phyloP scores from a whole-genome alignment of 2,888 invertebrate genomes.

The Busseola fusca region DNA sequence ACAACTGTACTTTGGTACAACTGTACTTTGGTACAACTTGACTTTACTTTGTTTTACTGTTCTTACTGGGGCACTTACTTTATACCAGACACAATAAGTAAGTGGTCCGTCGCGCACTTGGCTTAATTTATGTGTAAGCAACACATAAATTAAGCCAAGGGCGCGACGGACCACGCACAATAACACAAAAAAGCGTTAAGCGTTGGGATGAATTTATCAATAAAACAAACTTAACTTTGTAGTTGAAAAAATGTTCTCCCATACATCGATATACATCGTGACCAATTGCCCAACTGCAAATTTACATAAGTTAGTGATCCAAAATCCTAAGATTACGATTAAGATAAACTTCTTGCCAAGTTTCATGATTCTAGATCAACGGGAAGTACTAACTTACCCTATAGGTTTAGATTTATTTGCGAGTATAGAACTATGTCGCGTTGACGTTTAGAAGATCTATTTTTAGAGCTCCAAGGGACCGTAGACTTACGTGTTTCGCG shows the following conservation, averaged over 20 bases:
- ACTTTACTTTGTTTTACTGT: conserved; percentile 11
- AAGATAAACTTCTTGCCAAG: too few species aligned
- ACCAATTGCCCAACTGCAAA: background rate
- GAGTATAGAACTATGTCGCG: background rate
- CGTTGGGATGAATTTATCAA: background rate
- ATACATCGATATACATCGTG: background rate
- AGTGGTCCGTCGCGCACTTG: too few species aligned
- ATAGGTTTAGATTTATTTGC: background rate
- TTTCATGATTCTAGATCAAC: background rate
- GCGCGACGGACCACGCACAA: too few species aligned
- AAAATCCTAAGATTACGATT: too few species aligned
- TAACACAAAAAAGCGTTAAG: too few species aligned
- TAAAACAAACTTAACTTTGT: background rate
- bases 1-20: conserved; percentile 2
- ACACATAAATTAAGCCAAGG: too few species aligned
- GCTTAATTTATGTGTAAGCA: too few species aligned
- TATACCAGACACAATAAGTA: background rate
- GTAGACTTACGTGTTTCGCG: background rate
- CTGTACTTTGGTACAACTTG: conserved; percentile 13
- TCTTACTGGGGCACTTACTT: background rate
- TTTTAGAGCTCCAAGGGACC: background rate
- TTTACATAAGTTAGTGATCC: background rate
- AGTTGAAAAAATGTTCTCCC: background rate
- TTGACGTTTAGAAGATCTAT: background rate
- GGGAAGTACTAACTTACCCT: background rate